phyloP scores from a whole-genome alignment of 2,797 vertebrate species.

The Anniella stebbinsi region DNA sequence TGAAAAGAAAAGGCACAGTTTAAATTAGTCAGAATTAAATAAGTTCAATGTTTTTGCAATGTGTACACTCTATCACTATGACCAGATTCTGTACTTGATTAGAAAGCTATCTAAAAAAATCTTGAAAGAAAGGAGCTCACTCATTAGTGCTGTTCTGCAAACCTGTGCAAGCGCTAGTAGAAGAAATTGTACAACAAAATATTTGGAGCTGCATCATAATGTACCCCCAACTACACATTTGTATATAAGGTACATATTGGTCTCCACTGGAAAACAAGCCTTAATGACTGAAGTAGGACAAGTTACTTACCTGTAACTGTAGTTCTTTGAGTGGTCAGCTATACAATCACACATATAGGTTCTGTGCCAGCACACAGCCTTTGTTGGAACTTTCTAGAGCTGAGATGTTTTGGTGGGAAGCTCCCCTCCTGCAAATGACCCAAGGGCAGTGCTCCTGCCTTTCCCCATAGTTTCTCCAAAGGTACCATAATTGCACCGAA shows the following conservation, averaged over 20 bases:
- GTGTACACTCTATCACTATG: background rate
- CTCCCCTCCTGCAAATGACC: too few relatives aligned
- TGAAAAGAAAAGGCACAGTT: conserved; percentile 45
- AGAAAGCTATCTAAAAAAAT: background rate
- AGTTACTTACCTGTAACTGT: background rate
- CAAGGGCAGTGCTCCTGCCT: too few relatives aligned
- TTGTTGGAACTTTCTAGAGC: too few relatives aligned
- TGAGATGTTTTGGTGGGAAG: too few relatives aligned
- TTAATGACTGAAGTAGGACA: background rate
- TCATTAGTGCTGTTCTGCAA: background rate
- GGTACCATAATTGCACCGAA: too few relatives aligned
- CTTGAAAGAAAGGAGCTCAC: background rate
- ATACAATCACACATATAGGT: background rate
- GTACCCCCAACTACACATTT: background rate
- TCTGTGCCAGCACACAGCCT: too few relatives aligned
- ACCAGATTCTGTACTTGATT: background rate
- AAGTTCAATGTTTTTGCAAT: background rate
- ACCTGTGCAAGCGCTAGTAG: background rate
- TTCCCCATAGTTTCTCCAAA: too few relatives aligned
- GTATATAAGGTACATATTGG: background rate
- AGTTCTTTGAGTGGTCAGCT: background rate
- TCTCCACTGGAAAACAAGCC: background rate
- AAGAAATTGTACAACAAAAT: background rate
- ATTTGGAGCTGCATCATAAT: background rate
- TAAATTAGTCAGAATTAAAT: conserved; percentile 39